These are phyloP conservation scores for Ictalurus furcatus DNA, from an alignment of 2,113 vertebrate species.

Conservation along the genomic window DNA sequence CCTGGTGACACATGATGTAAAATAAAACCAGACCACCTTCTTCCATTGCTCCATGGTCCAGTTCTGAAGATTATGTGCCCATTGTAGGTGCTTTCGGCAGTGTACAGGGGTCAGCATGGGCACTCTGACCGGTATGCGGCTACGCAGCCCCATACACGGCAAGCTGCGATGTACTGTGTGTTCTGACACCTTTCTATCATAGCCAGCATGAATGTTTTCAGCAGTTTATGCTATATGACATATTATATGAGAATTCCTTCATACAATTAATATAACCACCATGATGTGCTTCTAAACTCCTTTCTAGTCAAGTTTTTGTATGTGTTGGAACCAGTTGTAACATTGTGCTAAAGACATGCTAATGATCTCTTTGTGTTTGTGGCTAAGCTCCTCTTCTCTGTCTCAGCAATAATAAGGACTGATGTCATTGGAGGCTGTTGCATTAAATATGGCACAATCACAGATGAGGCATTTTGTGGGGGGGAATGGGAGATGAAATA, in stretches of 20 bases:
- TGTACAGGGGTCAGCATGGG: too few relatives aligned
- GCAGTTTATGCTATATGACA: neutral
- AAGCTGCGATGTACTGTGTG: too few relatives aligned
- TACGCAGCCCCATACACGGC: too few relatives aligned
- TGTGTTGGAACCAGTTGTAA: neutral
- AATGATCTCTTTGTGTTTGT: neutral
- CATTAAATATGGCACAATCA: neutral
- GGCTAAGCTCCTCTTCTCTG: neutral
- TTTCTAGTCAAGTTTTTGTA: neutral
- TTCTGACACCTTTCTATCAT: too few relatives aligned
- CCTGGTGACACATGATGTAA: too few relatives aligned
- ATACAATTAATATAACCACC: neutral
- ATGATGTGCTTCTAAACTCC: neutral
- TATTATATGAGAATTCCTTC: neutral
- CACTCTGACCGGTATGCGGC: too few relatives aligned
- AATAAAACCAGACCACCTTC: too few relatives aligned
- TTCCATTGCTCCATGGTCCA: too few relatives aligned
- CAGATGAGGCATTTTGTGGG: neutral
- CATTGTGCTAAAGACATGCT: neutral
- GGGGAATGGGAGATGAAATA: neutral
- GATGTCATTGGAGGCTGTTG: constrained; percentile 14
- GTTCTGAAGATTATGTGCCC: too few relatives aligned
- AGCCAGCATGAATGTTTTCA: too few relatives aligned
- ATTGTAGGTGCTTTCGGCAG: too few relatives aligned
- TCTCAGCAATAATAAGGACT: neutral